A percentile compares a stretch with the other conserved stretches of the same genome.
Conservation (phyloP, 2,113 vertebrate species). For the Fregetta grallaria region DNA sequence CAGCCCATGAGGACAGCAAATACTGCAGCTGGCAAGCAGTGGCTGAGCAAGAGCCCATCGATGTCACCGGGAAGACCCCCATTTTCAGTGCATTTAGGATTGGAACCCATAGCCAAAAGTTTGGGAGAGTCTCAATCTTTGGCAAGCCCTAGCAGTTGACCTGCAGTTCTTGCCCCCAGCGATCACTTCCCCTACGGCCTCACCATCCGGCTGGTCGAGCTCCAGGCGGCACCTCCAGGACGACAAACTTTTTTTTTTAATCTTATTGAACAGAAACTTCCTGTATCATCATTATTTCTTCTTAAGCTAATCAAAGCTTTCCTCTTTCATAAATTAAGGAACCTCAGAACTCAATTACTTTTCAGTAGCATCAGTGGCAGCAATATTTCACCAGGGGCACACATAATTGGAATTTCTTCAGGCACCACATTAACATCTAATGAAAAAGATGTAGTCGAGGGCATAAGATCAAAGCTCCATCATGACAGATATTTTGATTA, state of each 20-base stretch:
- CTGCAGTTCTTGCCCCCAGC: not conserved
- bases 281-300: not conserved
- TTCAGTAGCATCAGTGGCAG: not conserved
- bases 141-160: not conserved
- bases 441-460: not conserved
- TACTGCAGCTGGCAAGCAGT: not conserved
- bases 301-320: not conserved
- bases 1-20: not conserved
- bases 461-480: not conserved
- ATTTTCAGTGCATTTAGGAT: not conserved
- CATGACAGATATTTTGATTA: not conserved
- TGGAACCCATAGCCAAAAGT: not conserved
- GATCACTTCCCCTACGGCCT: not conserved
- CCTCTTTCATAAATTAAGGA: not conserved
- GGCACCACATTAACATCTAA: not conserved
- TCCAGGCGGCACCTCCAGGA: not conserved
- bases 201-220: rapidly evolving
- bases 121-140: not conserved
- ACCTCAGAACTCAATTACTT: not conserved
- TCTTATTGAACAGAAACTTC: not conserved
- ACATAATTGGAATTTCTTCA: not conserved
- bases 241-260: not conserved
- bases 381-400: not conserved
- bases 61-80: not conserved
- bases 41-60: not conserved